A percentile compares a stretch with the other conserved stretches of the same genome.
Evolutionary conservation across 2,888 invertebrate genomes (phyloP).

Genomic region (Pandemis heparana): DNA sequence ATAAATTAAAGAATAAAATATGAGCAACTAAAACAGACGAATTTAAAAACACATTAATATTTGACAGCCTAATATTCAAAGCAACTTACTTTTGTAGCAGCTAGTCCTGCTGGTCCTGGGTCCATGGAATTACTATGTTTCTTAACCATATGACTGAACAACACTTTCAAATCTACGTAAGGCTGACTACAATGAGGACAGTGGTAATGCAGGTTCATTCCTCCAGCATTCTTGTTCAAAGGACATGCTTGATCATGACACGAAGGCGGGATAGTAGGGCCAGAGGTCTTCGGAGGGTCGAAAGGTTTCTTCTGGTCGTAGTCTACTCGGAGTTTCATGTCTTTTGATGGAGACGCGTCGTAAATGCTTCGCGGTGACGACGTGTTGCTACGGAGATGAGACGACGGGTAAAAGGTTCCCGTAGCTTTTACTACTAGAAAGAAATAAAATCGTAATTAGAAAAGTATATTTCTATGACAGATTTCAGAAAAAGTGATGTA

Average conservation of each 20-base stretch:
- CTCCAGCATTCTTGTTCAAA: slow-evolving; percentile 76
- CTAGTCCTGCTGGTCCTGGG: slow-evolving; percentile 73
- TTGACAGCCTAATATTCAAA: too few species aligned
- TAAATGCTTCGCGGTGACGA: slow-evolving; percentile 84
- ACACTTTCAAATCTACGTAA: slow-evolving; percentile 76
- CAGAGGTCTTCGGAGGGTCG: slow-evolving; percentile 68
- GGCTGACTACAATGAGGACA: slow-evolving; percentile 81
- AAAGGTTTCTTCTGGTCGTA: slow-evolving; percentile 71
- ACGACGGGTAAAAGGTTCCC: slow-evolving; percentile 96
- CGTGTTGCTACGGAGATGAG: slow-evolving; percentile 85
- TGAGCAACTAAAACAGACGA: background rate
- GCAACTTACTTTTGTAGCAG: slow-evolving; percentile 78
- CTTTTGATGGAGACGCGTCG: slow-evolving; percentile 84
- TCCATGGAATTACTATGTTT: slow-evolving; percentile 78
- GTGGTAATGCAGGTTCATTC: slow-evolving; percentile 80
- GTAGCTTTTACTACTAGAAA: slow-evolving; percentile 96
- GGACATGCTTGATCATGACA: slow-evolving; percentile 85
- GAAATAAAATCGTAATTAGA: slow-evolving; percentile 49
- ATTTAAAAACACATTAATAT: background rate
- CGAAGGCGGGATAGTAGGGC: slow-evolving; percentile 84
- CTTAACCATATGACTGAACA: slow-evolving; percentile 82
- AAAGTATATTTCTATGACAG: background rate
- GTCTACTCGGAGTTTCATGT: slow-evolving; percentile 73
- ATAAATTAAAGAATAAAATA: slow-evolving; percentile 46
- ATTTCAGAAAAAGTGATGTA: background rate